A percentile compares a stretch with the other conserved stretches of the same genome.
These are phyloP conservation scores for Carposina sasakii DNA, from an alignment of 1,140 invertebrate species.

Conservation along the genomic window DNA sequence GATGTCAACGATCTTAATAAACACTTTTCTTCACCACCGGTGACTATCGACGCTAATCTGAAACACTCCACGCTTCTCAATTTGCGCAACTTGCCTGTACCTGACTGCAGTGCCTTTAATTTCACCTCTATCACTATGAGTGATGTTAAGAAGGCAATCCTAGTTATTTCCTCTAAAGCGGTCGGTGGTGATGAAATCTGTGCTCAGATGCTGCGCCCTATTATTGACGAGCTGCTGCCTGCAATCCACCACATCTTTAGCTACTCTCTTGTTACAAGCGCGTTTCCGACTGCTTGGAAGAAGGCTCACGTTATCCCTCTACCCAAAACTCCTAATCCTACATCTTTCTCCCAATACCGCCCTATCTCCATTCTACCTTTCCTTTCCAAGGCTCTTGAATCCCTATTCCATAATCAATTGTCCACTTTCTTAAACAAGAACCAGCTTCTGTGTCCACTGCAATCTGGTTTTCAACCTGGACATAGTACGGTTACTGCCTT, in stretches of 20 bases:
- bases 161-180: neutral
- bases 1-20: neutral
- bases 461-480: constrained; percentile 24
- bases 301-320: constrained; percentile 18
- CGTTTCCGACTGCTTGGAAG: constrained; percentile 17
- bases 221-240: constrained; percentile 1
- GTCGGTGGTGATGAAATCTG: neutral
- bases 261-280: constrained; percentile 10
- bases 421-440: constrained; percentile 14
- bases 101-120: neutral
- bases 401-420: constrained; percentile 15
- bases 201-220: neutral
- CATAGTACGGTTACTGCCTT: constrained; percentile 5
- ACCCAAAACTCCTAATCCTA: constrained; percentile 15
- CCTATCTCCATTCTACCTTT: constrained; percentile 27
- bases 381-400: constrained; percentile 22
- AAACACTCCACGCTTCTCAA: neutral
- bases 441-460: constrained; percentile 14
- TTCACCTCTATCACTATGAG: neutral
- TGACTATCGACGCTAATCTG: neutral
- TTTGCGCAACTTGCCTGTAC: too few relatives aligned
- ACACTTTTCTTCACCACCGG: neutral
- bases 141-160: neutral
- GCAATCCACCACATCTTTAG: constrained; percentile 19
- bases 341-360: constrained; percentile 11